Percentiles rank a stretch among this genome's conserved stretches.
Evolutionary conservation across 2,888 invertebrate species (phyloP).

Genomic region (Abrostola triplasia): DNA sequence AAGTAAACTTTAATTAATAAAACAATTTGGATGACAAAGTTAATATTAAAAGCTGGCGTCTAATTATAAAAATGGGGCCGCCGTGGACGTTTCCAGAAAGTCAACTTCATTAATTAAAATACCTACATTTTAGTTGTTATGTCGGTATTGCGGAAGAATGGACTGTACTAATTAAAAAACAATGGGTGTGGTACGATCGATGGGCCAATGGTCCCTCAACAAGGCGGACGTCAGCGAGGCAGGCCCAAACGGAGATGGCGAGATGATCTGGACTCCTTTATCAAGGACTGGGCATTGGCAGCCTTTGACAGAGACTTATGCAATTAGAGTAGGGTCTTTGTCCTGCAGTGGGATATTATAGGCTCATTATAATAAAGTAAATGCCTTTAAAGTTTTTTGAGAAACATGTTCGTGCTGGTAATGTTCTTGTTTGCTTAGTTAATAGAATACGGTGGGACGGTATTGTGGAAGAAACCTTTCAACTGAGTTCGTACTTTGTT

Average conservation of each 20-base stretch:
- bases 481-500: slow-evolving; percentile 7
- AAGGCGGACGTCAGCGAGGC: too few relatives aligned
- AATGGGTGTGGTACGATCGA: too few relatives aligned
- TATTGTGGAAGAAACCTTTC: slow-evolving; percentile 7
- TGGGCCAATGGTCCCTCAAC: too few relatives aligned
- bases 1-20: background rate
- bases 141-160: slow-evolving; percentile 4
- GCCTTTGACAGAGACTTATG: too few relatives aligned
- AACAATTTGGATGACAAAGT: background rate
- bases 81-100: background rate
- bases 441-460: slow-evolving; percentile 5
- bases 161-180: slow-evolving; percentile 9
- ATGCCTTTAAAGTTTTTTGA: background rate
- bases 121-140: background rate
- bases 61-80: slow-evolving; percentile 12
- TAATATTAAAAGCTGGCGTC: slow-evolving; percentile 1
- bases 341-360: too few relatives aligned
- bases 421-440: slow-evolving; percentile 15
- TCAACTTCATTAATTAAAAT: slow-evolving; percentile 13
- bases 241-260: too few relatives aligned
- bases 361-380: background rate
- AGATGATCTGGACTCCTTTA: too few relatives aligned
- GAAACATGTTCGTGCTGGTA: background rate
- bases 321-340: too few relatives aligned
- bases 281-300: too few relatives aligned